Evolutionary conservation across 2,888 invertebrate species (phyloP).

Genomic region (Cheilosia pagana): DNA sequence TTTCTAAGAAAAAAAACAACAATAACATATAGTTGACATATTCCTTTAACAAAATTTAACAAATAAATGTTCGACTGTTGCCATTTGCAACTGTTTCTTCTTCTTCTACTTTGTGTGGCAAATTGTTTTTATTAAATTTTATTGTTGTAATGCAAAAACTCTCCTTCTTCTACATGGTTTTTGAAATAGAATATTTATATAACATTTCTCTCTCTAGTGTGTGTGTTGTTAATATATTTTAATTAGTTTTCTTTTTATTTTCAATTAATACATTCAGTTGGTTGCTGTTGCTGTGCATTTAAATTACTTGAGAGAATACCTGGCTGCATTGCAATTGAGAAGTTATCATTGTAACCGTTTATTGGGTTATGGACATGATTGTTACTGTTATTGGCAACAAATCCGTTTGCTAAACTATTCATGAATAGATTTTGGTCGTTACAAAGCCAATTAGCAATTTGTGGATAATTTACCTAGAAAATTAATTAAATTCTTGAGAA

Average conservation of each 20-base stretch:
- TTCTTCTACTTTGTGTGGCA: neutral
- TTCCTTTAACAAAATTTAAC: neutral
- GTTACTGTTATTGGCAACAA: slow-evolving; percentile 78
- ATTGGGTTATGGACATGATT: slow-evolving; percentile 70
- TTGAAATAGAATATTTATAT: slow-evolving; percentile 3
- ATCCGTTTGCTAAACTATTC: slow-evolving; percentile 80
- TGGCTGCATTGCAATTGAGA: slow-evolving; percentile 79
- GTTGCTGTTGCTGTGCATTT: slow-evolving; percentile 79
- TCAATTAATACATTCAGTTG: slow-evolving; percentile 80
- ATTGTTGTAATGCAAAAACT: slow-evolving; percentile 24
- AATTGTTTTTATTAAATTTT: neutral
- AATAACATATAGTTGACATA: neutral
- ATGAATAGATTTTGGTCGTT: slow-evolving; percentile 79
- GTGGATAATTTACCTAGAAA: slow-evolving; percentile 79
- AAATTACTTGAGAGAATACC: slow-evolving; percentile 79
- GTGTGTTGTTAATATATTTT: slow-evolving; percentile 17
- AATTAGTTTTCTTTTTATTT: slow-evolving; percentile 54
- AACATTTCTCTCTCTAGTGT: slow-evolving; percentile 57
- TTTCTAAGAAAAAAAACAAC: neutral
- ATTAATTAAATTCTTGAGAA: slow-evolving; percentile 47
- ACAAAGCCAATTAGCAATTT: slow-evolving; percentile 79
- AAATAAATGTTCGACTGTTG: no score
- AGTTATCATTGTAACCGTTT: slow-evolving; percentile 77
- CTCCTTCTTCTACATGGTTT: slow-evolving; percentile 44
- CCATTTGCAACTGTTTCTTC: no score